Base-by-base conservation (phyloP, 2,797 vertebrate genomes). In the Luscinia megarhynchos region DNA sequence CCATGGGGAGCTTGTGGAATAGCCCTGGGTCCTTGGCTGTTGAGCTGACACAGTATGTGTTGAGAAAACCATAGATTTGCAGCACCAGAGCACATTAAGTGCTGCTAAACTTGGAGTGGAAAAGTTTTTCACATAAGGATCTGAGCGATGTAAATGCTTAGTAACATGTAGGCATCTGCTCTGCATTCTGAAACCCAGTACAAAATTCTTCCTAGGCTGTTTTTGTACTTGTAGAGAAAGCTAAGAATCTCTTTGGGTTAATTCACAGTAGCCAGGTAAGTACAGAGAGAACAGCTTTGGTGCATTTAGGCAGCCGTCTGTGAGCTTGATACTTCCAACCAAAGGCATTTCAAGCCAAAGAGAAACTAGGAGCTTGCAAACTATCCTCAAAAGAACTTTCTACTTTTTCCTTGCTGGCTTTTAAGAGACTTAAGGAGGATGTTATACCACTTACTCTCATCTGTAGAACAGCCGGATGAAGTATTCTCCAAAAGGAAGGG, bases 141-240 rank as follows among this genome's bases (percentile, higher is more conserved):
- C 10, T 40, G 12, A 46, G 13, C 4, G 73, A 27, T 40, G 4
- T 20, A 26, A 82, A 58, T 38, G 55, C 11, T 29, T 30, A 72
- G 26, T 34, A 45, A 30, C 0, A 1, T 5, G 6, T 26, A 43
- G 11, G 8, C 11, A 38, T 22, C 23, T 58, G 10, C 8, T 73
- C 24, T 78, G 32, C 10, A 22, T 62, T 79, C 51, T 58, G 63
- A 80, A 78, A 70, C 32, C 59, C 15, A 45, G 6, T 20, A 43
- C 9, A 24, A 51, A 66, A n/a, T 59, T 48, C 16, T 72, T 75
- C 18, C 18, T 18, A 36, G 2, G 1, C 2, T 57, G 8, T 38
- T 40, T 77, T 48, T 50, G 29, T 30, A n/a, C 2, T 19, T 0
- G 0, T 5, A 41, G 10, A 5, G 15, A 36, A 76, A 58, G 14